Conservation (phyloP, 2,888 invertebrate species). For the Dascillus cervinus region DNA sequence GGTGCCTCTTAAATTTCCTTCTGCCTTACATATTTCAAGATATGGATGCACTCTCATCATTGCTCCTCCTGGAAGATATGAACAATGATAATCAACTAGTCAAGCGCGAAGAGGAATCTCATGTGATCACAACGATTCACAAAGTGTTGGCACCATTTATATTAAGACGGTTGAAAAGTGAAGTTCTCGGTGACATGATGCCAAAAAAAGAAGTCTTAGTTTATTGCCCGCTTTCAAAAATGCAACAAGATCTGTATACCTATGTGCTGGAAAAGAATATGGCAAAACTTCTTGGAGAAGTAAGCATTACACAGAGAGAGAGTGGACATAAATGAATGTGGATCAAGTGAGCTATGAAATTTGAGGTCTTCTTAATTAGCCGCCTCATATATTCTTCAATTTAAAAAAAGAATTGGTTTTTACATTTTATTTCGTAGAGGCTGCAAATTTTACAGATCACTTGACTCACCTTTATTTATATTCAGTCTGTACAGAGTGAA, state of each 20-base stretch:
- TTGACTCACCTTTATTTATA: too few relatives aligned
- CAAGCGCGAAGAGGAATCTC: constrained; percentile 40
- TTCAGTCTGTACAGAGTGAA: too few relatives aligned
- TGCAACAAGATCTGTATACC: constrained; percentile 52
- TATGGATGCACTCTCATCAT: constrained; percentile 53
- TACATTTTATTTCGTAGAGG: too few relatives aligned
- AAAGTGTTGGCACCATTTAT: constrained; percentile 61
- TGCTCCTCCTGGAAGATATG: constrained; percentile 52
- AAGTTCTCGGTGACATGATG: constrained; percentile 55
- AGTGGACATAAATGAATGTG: too few relatives aligned
- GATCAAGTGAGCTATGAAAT: too few relatives aligned
- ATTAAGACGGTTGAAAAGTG: constrained; percentile 56
- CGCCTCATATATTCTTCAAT: too few relatives aligned
- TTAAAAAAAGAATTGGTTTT: too few relatives aligned
- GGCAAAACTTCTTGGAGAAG: constrained; percentile 15
- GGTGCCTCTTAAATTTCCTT: constrained; percentile 63
- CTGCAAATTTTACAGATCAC: constrained; percentile 1
- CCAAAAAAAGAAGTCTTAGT: constrained; percentile 60
- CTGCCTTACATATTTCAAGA: constrained; percentile 61
- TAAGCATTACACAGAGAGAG: too few relatives aligned
- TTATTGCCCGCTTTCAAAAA: constrained; percentile 52
- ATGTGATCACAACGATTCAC: constrained; percentile 49
- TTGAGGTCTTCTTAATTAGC: too few relatives aligned
- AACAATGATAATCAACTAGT: constrained; percentile 14
- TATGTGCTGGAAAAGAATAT: constrained; percentile 46